Evolutionary conservation across 2,113 vertebrate genomes (phyloP), one percentile per base, ranked within the genome.

Genomic region (Nothocercus julius): DNA sequence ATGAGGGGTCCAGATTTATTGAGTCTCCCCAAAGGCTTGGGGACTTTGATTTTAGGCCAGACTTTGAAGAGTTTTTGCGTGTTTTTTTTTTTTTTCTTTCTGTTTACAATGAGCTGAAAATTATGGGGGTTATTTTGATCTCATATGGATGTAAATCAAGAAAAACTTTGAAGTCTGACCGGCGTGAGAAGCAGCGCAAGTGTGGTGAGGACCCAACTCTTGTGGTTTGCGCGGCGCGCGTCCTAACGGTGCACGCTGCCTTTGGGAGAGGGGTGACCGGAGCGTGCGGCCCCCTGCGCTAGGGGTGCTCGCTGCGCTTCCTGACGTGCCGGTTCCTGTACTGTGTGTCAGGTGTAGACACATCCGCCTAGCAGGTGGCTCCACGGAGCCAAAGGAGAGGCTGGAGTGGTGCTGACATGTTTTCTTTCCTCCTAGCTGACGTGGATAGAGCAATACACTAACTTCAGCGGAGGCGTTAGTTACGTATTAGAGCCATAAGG

Each of bases 31-130:
- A 91, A 69, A 87, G 81, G 62, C 53, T 82, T 3, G 1, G 20
- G 28, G 69, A 51, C 84, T 95, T 96, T 79, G 89, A 91, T 89
- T 95, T 94, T 82, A 77, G 53, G 62, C 58, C 53, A 93, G 67
- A 28, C 53, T 79, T 84, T 77, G 30, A 66, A 49, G 32, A 66
- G 3, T 20, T 40, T 40, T 56, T 30, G 51, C 14, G 51, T 24
- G 22, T 51, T 51, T 13, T 53, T 53, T 8, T 21, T 19, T 8
- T 54, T 54, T 14, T 54, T 54, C 4, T 44, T 51, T 79, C 87
- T 56, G 58, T 89, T 93, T 94, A 61, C 73, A 78, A 3, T 14
- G 7, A 62, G 28, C 69, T 75, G 77, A 92, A 74, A 77, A 70
- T 83, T 51, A 36, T 40, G 56, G 28, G 42, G 16, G 51, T 85